These are phyloP conservation scores for Rhynchomys soricoides DNA, from an alignment of 2,113 vertebrate species.

Conservation along the genomic window DNA sequence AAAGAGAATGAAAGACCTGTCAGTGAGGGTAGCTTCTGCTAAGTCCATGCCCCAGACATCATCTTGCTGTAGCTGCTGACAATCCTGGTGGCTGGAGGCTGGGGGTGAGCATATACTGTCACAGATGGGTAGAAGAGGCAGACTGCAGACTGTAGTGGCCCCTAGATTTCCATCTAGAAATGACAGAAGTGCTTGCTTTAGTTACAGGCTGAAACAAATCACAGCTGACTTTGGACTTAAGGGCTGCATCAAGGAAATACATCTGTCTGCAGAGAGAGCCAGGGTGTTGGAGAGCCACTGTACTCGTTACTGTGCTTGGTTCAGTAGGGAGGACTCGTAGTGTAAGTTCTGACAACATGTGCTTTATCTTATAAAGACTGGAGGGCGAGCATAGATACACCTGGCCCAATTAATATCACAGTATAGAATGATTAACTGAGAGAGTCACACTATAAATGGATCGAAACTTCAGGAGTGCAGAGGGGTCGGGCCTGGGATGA, in stretches of 20 bases:
- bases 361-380: neutral
- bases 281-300: neutral
- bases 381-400: neutral
- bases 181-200: neutral
- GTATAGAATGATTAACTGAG: neutral
- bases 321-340: neutral
- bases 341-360: neutral
- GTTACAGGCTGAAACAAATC: neutral
- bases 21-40: neutral
- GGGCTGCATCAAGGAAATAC: too few relatives aligned
- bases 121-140: neutral
- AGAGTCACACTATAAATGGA: neutral
- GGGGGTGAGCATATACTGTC: neutral
- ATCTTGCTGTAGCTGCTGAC: neutral
- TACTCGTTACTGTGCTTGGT: neutral
- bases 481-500: neutral
- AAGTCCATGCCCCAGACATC: neutral
- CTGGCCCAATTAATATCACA: neutral
- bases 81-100: neutral
- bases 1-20: neutral
- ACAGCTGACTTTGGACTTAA: neutral
- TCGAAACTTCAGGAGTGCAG: neutral
- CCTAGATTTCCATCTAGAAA: neutral
- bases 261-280: neutral
- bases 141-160: neutral